A percentile compares a stretch with the other conserved stretches of the same genome.
These are phyloP conservation scores for Macrocentrus cingulum DNA, from an alignment of 1,140 invertebrate genomes.

Conservation along the genomic window DNA sequence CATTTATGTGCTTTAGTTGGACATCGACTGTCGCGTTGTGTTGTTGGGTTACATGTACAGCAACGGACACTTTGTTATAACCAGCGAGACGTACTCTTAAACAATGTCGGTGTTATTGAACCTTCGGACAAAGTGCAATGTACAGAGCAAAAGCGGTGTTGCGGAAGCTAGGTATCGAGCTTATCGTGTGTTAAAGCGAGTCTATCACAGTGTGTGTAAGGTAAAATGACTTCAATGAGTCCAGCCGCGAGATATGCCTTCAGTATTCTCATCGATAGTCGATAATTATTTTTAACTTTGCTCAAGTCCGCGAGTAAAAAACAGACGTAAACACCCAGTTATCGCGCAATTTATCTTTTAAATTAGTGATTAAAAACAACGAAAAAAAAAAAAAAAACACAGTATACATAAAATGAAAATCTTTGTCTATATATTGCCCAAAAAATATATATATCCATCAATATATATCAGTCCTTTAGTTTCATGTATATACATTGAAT, in stretches of 20 bases:
- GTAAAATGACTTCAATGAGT: not conserved
- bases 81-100: slow-evolving; percentile 8
- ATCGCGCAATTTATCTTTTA: no score
- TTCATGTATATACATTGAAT: no score
- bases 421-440: no score
- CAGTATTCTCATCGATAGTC: not conserved
- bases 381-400: no score
- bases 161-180: slow-evolving; percentile 24
- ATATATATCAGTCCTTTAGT: no score
- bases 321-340: no score
- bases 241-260: not conserved
- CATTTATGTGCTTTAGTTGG: not conserved
- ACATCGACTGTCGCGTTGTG: not conserved
- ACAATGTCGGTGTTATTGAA: slow-evolving; percentile 38
- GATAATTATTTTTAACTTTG: no score
- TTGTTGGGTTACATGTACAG: not conserved
- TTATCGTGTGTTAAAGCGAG: slow-evolving; percentile 22
- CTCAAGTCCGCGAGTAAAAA: no score
- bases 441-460: no score
- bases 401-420: no score
- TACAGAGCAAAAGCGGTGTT: slow-evolving; percentile 21
- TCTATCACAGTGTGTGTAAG: not conserved
- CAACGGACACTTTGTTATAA: slow-evolving; percentile 11
- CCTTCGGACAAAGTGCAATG: slow-evolving; percentile 35
- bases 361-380: no score